Evolutionary conservation across 1,140 invertebrate species (phyloP), one percentile per base, ranked within the genome.

Genomic region (Alviniconcha marisindica): DNA sequence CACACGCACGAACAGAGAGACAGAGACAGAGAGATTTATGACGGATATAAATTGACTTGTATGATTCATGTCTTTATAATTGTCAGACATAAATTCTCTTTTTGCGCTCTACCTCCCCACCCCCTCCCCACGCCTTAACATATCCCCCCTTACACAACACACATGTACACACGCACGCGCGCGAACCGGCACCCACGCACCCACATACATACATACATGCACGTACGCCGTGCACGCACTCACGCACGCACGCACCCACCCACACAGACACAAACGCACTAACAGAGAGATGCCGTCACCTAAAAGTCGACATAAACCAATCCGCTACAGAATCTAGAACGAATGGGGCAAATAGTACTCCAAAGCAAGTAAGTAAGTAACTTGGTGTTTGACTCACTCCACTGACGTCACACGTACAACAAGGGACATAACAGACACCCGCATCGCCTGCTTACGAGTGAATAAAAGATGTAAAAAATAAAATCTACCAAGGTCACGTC

Each of bases 231-330:
- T 56, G 31, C 81, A 42, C 73, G 51, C 84, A 66, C 81, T 28
- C 81, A 54, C 84, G 60, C 77, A 78, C 78, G 69, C 81, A 73
- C 51, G 79, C 84, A 63, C 82, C 56, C 84, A 51, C 83, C 42
- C 84, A 54, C 82, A 60, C 81, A 66, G 77, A 81, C 81, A 42
- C 82, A 77, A 38, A 77, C 83, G 74, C 81, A 56, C 83, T 81
- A 36, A 81, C 83, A 81, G 31, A 81, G 56, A 51, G 54, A 44
- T 69, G 51, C 69, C n/a, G n/a, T n/a, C n/a, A n/a, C n/a, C n/a
- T n/a, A n/a, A n/a, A n/a, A n/a, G n/a, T n/a, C n/a, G n/a, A n/a
- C n/a, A n/a, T n/a, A n/a, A n/a, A n/a, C n/a, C 5, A 40, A 48
- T 54, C n/a, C 77, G n/a, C 48, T 18, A 54, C 51, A 54, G 12